These are phyloP conservation scores for Sparidentex hasta DNA, from an alignment of 2,797 vertebrate genomes.

Conservation along the genomic window DNA sequence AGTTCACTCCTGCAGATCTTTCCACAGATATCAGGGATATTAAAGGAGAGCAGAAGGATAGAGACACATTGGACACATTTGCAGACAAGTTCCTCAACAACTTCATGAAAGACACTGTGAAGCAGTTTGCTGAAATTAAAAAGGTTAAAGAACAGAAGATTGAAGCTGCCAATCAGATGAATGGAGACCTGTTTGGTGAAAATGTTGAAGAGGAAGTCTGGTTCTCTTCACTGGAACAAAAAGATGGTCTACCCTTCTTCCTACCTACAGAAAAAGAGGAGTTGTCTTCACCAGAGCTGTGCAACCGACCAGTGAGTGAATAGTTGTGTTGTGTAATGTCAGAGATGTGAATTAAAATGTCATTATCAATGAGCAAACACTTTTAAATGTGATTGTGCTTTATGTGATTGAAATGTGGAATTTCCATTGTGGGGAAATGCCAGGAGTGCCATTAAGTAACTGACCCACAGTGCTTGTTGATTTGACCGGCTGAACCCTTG, in stretches of 20 bases:
- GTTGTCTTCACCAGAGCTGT: slow-evolving; percentile 93
- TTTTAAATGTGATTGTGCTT: not conserved
- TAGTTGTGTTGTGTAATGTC: slow-evolving; percentile 7
- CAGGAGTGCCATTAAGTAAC: slow-evolving; percentile 19
- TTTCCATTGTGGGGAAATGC: slow-evolving; percentile 13
- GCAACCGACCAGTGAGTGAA: slow-evolving; percentile 91
- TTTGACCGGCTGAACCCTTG: slow-evolving; percentile 56
- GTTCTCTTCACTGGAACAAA: slow-evolving; percentile 71
- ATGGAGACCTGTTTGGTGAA: slow-evolving; percentile 57
- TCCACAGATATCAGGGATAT: slow-evolving; percentile 42
- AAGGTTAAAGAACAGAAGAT: slow-evolving; percentile 92
- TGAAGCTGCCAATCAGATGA: slow-evolving; percentile 78
- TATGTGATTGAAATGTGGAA: slow-evolving; percentile 42
- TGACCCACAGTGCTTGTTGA: slow-evolving; percentile 62
- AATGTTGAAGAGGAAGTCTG: slow-evolving; percentile 62
- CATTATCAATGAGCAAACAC: not conserved
- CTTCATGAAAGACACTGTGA: slow-evolving; percentile 90
- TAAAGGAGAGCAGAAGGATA: slow-evolving; percentile 51
- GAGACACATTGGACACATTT: slow-evolving; percentile 76
- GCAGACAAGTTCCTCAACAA: slow-evolving; percentile 89
- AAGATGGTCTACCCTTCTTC: slow-evolving; percentile 82
- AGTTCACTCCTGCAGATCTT: slow-evolving; percentile 66
- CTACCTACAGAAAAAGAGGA: slow-evolving; percentile 88
- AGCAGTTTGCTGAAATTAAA: slow-evolving; percentile 90
- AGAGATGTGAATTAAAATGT: not conserved